Evolutionary conservation across 2,113 vertebrate genomes (phyloP), one percentile per base, ranked within the genome.

Genomic region (Felis chaus): DNA sequence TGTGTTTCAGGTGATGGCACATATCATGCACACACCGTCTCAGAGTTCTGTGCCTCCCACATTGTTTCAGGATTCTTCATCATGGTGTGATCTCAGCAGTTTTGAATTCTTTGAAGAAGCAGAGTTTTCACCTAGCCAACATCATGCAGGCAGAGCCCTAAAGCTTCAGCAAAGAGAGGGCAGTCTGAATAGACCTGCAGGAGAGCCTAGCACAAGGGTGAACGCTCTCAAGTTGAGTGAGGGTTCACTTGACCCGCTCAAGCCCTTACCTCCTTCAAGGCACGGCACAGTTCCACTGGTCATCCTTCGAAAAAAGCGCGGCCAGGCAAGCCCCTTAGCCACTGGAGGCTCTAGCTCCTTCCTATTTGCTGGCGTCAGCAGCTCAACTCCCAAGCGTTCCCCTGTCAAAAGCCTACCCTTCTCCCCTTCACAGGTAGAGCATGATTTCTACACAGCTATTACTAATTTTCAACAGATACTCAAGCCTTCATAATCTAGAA

Each of bases 381-480:
- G 98, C 97, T 99, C 99, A 97, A 98, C 99, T 98, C 98, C 99
- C 98, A 99, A 99, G 98, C 33, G 97, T 96, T 99, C 99, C 98
- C 98, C 99, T 98, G 98, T 99, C 99, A 99, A 99, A 99, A 99
- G 98, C 98, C 99, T 99, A 89, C 99, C 99, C 97, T 99, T 99
- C 99, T 99, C 99, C 98, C 99, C 99, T 98, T 99, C 99, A 2
- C 99, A 99, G 99, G 99, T 99, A 99, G 99, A 99, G 98, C 97
- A 98, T 97, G 97, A 98, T 98, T 98, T 99, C 96, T 99, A 98
- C 98, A 98, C 98, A 99, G 98, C 98, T 99, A 97, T 98, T 98
- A 99, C 98, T 99, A 99, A 99, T 99, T 98, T 98, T 98, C 98
- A 99, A 97, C 98, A 99, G 98, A 98, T 96, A 98, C 97, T 96